These are phyloP conservation scores for Sminthopsis crassicaudata DNA, from an alignment of 2,113 vertebrate genomes.

Conservation along the genomic window DNA sequence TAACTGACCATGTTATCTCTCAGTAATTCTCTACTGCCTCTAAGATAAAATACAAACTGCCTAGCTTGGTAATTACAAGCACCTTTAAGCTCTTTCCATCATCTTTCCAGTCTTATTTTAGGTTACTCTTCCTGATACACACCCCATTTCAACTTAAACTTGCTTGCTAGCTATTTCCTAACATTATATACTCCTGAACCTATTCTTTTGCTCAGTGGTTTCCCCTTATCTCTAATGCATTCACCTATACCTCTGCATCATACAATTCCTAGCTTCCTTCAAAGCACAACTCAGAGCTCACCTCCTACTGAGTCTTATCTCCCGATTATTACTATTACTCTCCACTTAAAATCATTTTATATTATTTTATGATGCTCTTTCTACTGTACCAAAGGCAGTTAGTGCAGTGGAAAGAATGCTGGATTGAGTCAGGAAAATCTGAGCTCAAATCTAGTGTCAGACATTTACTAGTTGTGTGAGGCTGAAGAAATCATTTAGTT, in stretches of 20 bases:
- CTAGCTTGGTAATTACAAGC: neutral
- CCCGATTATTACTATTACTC: neutral
- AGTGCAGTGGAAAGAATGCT: neutral
- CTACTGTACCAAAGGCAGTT: neutral
- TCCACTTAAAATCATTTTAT: neutral
- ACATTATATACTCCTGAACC: neutral
- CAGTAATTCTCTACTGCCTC: neutral
- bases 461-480: neutral
- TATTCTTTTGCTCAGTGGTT: neutral
- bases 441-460: neutral
- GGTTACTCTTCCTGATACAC: neutral
- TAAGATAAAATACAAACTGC: neutral
- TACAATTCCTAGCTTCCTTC: neutral
- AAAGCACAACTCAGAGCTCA: neutral
- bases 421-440: neutral
- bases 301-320: neutral
- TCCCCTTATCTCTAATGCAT: neutral
- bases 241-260: neutral
- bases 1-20: neutral
- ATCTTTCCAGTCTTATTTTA: neutral
- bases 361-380: neutral
- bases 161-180: neutral
- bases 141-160: too few relatives aligned
- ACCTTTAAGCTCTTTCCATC: neutral
- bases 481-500: neutral